Evolutionary conservation across 2,113 vertebrate species (phyloP).

Genomic region (Trochalopteron elliotii): DNA sequence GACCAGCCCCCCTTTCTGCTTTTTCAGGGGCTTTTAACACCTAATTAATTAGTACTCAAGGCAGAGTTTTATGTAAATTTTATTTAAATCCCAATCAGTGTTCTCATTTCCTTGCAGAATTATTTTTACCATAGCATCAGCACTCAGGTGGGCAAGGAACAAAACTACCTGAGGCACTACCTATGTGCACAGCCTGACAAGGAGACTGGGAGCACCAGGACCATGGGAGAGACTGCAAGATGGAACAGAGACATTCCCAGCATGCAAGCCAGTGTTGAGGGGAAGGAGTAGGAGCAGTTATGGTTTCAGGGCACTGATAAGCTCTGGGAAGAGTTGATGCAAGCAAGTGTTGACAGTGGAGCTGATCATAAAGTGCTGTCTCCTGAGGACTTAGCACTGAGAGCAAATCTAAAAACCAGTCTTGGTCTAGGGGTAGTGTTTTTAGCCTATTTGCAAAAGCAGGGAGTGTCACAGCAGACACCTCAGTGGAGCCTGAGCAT

Average conservation of each 20-base stretch:
- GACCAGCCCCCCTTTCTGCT: neutral
- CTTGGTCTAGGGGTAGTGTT: neutral
- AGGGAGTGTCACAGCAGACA: neutral
- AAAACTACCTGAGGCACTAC: conserved; percentile 5
- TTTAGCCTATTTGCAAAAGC: neutral
- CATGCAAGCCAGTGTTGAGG: neutral
- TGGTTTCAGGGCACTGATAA: neutral
- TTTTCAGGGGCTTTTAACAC: conserved; percentile 37
- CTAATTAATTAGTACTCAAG: conserved; percentile 71
- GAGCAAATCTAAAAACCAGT: neutral
- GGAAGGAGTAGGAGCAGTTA: neutral
- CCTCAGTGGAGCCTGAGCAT: neutral
- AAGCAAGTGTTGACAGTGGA: neutral
- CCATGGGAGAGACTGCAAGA: neutral
- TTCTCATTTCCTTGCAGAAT: conserved; percentile 64
- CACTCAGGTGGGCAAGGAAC: conserved; percentile 50
- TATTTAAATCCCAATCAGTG: conserved; percentile 74
- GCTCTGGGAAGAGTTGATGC: neutral
- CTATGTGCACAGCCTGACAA: conserved; percentile 47
- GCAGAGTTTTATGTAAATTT: conserved; percentile 71
- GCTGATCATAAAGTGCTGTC: neutral
- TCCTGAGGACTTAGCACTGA: neutral
- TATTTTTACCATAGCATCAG: conserved; percentile 68
- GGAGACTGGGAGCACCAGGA: conserved; percentile 11
- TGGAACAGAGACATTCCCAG: neutral